phyloP scores from a whole-genome alignment of 2,113 vertebrate genomes.

The Rhinichthys klamathensis region DNA sequence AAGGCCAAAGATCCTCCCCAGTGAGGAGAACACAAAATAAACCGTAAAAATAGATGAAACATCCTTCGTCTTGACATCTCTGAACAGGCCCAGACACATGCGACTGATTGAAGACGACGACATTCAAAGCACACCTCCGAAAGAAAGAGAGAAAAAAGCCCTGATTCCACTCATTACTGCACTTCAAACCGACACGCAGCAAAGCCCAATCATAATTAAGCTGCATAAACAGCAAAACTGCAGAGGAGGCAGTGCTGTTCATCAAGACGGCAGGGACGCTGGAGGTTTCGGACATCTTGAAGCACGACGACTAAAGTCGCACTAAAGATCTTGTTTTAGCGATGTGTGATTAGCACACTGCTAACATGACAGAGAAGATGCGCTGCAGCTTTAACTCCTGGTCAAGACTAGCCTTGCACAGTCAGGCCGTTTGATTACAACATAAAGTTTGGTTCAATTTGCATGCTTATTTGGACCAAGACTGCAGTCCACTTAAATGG shows the following conservation, averaged over 20 bases:
- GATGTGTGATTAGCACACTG: background rate
- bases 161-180: slow-evolving; percentile 49
- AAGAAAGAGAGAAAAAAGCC: slow-evolving; percentile 36
- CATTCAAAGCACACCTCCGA: slow-evolving; percentile 52
- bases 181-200: slow-evolving; percentile 51
- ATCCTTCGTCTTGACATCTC: slow-evolving; percentile 38
- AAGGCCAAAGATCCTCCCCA: slow-evolving; percentile 27
- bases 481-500: background rate
- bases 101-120: slow-evolving; percentile 40
- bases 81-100: slow-evolving; percentile 39
- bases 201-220: slow-evolving; percentile 54
- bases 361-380: background rate
- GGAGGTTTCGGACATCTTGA: slow-evolving; percentile 5
- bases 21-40: slow-evolving; percentile 22
- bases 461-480: background rate
- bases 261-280: slow-evolving; percentile 11
- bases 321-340: slow-evolving; percentile 9
- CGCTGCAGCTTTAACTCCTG: background rate
- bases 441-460: background rate
- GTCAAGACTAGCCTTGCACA: background rate
- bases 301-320: background rate
- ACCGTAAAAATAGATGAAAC: slow-evolving; percentile 52
- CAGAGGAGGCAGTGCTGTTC: slow-evolving; percentile 16
- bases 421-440: background rate
- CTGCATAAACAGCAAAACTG: slow-evolving; percentile 46